Evolutionary conservation across 2,113 vertebrate species (phyloP).

Genomic region (Paradoxurus hermaphroditus): DNA sequence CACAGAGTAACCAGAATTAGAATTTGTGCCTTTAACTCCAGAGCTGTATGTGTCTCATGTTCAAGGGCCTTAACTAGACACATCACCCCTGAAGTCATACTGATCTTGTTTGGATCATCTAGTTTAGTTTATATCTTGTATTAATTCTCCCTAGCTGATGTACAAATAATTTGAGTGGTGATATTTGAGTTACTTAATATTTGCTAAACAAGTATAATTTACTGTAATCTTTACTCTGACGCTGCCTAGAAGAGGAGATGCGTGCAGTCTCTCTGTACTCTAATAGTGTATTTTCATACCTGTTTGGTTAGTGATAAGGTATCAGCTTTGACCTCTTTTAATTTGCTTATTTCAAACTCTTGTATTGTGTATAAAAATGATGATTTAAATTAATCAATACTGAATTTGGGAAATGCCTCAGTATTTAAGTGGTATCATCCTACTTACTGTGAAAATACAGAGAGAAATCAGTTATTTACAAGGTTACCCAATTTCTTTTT

Average conservation of each 20-base stretch:
- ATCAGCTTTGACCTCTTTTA: neutral
- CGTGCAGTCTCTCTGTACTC: neutral
- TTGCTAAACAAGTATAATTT: neutral
- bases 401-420: neutral
- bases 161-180: neutral
- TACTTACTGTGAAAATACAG: neutral
- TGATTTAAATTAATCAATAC: neutral
- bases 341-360: neutral
- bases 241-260: neutral
- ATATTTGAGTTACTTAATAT: neutral
- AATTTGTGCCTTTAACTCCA: neutral
- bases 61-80: neutral
- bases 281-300: neutral
- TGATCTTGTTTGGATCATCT: neutral
- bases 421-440: neutral
- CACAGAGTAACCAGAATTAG: no score
- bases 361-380: neutral
- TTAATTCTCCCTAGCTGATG: neutral
- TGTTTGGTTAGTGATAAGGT: neutral
- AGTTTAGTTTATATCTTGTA: neutral
- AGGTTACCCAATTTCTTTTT: slow-evolving; percentile 13
- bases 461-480: neutral
- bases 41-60: neutral
- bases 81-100: neutral
- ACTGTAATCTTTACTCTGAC: neutral